Evolutionary conservation across 2,113 vertebrate species (phyloP).

Genomic region (Microtus montanus): DNA sequence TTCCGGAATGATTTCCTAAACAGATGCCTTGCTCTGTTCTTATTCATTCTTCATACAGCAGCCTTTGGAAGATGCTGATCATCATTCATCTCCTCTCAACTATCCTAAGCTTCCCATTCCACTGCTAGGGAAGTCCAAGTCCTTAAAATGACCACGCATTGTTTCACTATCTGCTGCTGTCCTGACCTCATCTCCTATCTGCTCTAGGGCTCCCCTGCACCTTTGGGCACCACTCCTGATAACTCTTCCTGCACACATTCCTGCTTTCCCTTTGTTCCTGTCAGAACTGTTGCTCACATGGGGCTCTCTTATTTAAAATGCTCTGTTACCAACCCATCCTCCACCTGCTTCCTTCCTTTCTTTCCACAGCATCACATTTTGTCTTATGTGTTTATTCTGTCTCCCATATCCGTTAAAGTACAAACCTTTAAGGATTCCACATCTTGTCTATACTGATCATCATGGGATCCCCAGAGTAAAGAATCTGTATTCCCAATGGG

Average conservation of each 20-base stretch:
- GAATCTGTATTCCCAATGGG: not conserved
- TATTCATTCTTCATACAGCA: not conserved
- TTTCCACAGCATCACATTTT: not conserved
- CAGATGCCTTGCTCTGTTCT: not conserved
- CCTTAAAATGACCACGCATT: not conserved
- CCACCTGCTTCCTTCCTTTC: not conserved
- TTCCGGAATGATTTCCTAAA: not conserved
- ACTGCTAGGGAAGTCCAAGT: not conserved
- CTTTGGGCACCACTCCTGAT: not conserved
- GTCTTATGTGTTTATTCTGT: not conserved
- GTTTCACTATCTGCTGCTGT: not conserved
- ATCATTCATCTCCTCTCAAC: not conserved
- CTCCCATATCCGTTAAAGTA: not conserved
- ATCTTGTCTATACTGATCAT: not conserved
- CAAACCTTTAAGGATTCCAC: not conserved
- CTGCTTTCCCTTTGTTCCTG: not conserved
- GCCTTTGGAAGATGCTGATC: not conserved
- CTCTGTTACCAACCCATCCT: not conserved
- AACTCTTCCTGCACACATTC: not conserved
- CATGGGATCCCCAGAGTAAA: not conserved
- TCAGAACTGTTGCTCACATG: not conserved
- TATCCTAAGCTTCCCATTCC: not conserved
- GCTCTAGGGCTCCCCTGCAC: not conserved
- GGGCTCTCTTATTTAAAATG: not conserved
- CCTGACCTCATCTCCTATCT: not conserved